Conservation (phyloP, 2,797 vertebrate genomes). For the Sparus aurata region DNA sequence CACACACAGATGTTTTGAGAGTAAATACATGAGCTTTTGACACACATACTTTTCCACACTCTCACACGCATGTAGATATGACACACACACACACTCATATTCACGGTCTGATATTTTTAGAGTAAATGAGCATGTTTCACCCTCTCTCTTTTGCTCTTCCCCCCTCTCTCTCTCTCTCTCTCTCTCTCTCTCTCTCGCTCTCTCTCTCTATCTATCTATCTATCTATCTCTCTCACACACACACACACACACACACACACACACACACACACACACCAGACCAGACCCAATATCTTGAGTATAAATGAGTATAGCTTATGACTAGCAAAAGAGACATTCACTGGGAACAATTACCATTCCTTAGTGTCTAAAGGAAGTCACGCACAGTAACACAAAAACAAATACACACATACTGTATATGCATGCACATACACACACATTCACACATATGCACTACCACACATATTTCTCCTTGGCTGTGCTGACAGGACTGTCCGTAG, state of each 20-base stretch:
- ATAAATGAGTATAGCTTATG: slow-evolving; percentile 71
- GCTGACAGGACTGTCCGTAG: slow-evolving; percentile 74
- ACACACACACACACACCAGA: slow-evolving; percentile 29
- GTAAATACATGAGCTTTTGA: slow-evolving; percentile 12
- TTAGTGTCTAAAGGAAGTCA: slow-evolving; percentile 58
- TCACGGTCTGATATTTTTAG: slow-evolving; percentile 52
- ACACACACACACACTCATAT: slow-evolving; percentile 27
- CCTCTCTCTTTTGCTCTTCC: background rate
- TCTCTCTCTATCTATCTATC: no score
- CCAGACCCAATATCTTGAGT: slow-evolving; percentile 48
- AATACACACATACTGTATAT: slow-evolving; percentile 11
- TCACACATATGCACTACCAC: slow-evolving; percentile 15
- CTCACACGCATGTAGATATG: slow-evolving; percentile 26
- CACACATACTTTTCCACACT: slow-evolving; percentile 10
- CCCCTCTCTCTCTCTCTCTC: background rate
- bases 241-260: background rate
- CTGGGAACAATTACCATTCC: slow-evolving; percentile 75
- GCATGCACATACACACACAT: background rate
- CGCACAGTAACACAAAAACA: slow-evolving; percentile 49
- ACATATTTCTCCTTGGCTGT: slow-evolving; percentile 45
- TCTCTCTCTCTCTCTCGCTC: no score
- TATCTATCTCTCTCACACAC: background rate
- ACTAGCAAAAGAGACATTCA: slow-evolving; percentile 67
- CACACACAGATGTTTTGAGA: slow-evolving; percentile 6
- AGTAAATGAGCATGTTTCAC: slow-evolving; percentile 58